Conservation (phyloP, 2,888 invertebrate genomes). For the Ochlodes sylvanus region DNA sequence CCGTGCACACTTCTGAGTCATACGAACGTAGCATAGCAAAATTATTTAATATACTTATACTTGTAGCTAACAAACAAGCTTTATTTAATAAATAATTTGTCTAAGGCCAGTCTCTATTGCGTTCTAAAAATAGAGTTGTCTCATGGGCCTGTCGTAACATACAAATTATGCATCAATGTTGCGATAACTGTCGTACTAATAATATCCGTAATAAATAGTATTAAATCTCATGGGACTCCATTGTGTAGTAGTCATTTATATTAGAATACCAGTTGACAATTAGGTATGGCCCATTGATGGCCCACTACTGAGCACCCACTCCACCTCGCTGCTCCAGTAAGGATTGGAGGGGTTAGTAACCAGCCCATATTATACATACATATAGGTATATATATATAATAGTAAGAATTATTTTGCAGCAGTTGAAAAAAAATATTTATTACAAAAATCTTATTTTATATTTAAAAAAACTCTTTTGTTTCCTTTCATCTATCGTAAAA, state of each 20-base stretch:
- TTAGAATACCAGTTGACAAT: not conserved
- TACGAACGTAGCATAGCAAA: too few relatives aligned
- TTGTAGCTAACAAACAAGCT: not conserved
- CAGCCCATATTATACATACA: too few relatives aligned
- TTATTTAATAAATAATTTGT: not conserved
- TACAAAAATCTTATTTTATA: too few relatives aligned
- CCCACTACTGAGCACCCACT: too few relatives aligned
- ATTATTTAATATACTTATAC: too few relatives aligned
- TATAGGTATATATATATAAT: too few relatives aligned
- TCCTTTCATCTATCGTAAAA: not conserved
- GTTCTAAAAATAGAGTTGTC: not conserved
- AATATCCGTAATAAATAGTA: not conserved
- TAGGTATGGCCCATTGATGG: not conserved
- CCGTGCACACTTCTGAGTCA: too few relatives aligned
- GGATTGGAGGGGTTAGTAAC: too few relatives aligned
- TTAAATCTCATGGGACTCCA: not conserved
- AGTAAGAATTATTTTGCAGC: too few relatives aligned
- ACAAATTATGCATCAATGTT: not conserved
- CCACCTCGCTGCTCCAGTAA: too few relatives aligned
- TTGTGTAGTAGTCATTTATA: not conserved
- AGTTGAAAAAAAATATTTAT: too few relatives aligned
- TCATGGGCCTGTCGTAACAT: not conserved
- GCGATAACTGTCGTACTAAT: not conserved
- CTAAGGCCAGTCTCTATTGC: not conserved
- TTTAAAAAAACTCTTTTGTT: too few relatives aligned